Conservation (phyloP, 2,113 vertebrate species). For the Pelusios castaneus region DNA sequence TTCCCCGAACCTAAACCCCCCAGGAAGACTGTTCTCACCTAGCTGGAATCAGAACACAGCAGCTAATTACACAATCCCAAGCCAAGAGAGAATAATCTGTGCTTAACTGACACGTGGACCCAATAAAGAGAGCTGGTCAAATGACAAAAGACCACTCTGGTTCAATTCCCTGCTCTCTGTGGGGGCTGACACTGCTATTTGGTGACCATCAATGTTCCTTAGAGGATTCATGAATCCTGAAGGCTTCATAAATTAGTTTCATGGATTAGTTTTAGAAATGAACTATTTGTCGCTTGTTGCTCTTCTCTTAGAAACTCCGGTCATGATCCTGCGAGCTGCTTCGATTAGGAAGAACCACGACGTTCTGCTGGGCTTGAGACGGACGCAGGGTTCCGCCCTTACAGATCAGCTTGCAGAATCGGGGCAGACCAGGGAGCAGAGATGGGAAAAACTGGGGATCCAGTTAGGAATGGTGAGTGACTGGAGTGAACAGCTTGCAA, state of each 20-base stretch:
- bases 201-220: rapidly evolving
- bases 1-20: not conserved
- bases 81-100: not conserved
- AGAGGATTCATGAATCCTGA: not conserved
- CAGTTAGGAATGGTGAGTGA: not conserved
- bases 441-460: not conserved
- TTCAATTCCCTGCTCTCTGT: rapidly evolving
- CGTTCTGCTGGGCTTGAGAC: not conserved
- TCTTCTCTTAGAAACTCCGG: not conserved
- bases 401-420: not conserved
- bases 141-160: not conserved
- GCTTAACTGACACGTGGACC: not conserved
- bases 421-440: not conserved
- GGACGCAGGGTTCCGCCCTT: not conserved
- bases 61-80: not conserved
- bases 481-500: not conserved
- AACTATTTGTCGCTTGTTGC: not conserved
- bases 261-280: not conserved
- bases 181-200: not conserved
- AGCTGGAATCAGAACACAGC: not conserved
- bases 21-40: not conserved
- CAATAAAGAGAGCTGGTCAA: not conserved
- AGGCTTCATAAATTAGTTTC: too few relatives aligned
- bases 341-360: not conserved
- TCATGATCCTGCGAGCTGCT: not conserved